These are phyloP conservation scores for Liolophura sinensis DNA, from an alignment of 1,140 invertebrate species.

Conservation along the genomic window DNA sequence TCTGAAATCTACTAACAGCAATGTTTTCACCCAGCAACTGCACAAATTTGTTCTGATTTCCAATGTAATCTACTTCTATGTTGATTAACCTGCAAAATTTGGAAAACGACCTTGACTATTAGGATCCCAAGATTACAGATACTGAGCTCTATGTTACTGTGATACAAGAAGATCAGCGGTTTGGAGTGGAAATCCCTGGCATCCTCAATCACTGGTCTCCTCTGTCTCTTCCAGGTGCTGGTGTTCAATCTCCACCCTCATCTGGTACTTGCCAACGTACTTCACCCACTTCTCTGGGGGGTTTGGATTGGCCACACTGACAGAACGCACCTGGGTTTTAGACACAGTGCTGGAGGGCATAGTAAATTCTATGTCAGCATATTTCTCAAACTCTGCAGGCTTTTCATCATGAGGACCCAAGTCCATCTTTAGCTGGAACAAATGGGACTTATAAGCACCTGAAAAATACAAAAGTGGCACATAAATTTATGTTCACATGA, in stretches of 20 bases:
- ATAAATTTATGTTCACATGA: not conserved
- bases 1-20: no score
- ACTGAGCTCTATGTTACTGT: no score
- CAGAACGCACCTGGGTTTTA: constrained; percentile 93
- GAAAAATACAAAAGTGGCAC: constrained; percentile 42
- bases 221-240: constrained; percentile 20
- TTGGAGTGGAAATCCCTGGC: no score
- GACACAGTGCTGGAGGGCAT: constrained; percentile 98
- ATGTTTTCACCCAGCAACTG: no score
- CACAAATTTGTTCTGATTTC: no score
- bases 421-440: constrained; percentile 88
- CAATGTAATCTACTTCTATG: no score
- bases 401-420: constrained; percentile 97
- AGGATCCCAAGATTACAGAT: no score
- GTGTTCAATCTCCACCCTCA: constrained; percentile 65
- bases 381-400: constrained; percentile 86
- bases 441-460: constrained; percentile 96
- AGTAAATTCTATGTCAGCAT: constrained; percentile 93
- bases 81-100: no score
- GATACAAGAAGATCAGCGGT: no score
- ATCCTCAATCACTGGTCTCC: constrained; percentile 11
- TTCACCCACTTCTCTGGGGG: constrained; percentile 98
- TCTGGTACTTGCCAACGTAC: constrained; percentile 95
- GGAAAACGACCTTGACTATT: no score
- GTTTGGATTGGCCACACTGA: constrained; percentile 88